Base-by-base conservation (phyloP, 2,888 invertebrate species). In the Erebia aethiops region DNA sequence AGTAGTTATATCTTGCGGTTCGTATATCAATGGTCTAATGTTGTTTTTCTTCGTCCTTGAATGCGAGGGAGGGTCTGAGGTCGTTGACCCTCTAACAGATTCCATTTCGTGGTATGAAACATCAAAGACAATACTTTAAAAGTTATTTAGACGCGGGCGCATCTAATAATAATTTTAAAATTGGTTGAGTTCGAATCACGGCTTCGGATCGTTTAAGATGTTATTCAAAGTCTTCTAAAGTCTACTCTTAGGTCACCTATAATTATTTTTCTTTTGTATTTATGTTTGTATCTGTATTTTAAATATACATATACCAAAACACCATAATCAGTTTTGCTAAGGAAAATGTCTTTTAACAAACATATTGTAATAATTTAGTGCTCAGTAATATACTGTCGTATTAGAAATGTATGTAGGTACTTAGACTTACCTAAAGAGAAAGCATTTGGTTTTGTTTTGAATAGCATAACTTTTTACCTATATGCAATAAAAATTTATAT, bases 11-110 rank as follows among this genome's bases (percentile, higher is more conserved):
- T 62, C 62, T 62, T 13, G 2, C 9, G 2, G 1, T 21, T 49
- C 1, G 10, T 62, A 62, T 49, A 46, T 62, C 62, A 49, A 62
- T 49, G 62, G 46, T 14, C 43, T 66, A 66, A 66, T 66, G 43
- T 57, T 66, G 66, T 57, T 52, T 66, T 52, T 66, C 52, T 66
- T 66, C 66, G 57, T 66, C 66, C 66, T 66, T 66, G 66, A 57
- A 21, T 21, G 18, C 66, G 66, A 57, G 57, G 56, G 56, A 57
- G 66, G 66, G 46, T 56, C 52, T 41, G 21, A 57, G 66, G 66
- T 66, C 66, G 18, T 18, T 46, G 66, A 66, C 43, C 21, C 66
- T 52, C 7, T 18, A 57, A 41, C 16, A 35, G 64, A 51, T 63
- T 26, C 52, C 52, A 63, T 64, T 64, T 64, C 21, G 51, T 35